These are phyloP conservation scores for Ennomos quercinarius DNA, from an alignment of 2,888 invertebrate genomes.

Conservation along the genomic window DNA sequence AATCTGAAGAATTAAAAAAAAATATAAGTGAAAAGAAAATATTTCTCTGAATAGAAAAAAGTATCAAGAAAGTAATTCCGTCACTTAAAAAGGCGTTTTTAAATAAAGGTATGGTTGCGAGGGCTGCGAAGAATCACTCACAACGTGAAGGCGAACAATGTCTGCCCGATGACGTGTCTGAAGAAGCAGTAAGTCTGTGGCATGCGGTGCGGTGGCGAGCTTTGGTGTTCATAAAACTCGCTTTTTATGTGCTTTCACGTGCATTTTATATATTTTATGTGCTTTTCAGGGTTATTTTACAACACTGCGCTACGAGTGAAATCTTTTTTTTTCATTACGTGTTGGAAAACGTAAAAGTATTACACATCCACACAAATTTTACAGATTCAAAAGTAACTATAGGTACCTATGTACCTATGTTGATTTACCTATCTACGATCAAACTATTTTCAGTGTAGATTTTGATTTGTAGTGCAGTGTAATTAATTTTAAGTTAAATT, in stretches of 20 bases:
- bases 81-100: neutral
- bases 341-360: no score
- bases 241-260: neutral
- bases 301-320: neutral
- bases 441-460: neutral
- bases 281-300: conserved; percentile 1
- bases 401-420: no score
- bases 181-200: conserved; percentile 98
- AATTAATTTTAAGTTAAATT: neutral
- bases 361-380: no score
- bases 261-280: conserved; percentile 10
- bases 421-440: no score
- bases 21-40: no score
- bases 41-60: no score
- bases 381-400: no score
- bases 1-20: no score
- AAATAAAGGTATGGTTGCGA: conserved; percentile 95
- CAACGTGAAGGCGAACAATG: conserved; percentile 99
- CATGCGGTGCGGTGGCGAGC: conserved; percentile 20
- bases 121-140: conserved; percentile 97
- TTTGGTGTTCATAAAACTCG: conserved; percentile 8
- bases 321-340: no score
- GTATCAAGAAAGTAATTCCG: no score
- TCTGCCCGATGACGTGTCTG: conserved; percentile 99
- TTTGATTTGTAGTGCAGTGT: neutral